A percentile compares a stretch with the other conserved stretches of the same genome.
Evolutionary conservation across 2,113 vertebrate genomes (phyloP).

Genomic region (Diglossa brunneiventris): DNA sequence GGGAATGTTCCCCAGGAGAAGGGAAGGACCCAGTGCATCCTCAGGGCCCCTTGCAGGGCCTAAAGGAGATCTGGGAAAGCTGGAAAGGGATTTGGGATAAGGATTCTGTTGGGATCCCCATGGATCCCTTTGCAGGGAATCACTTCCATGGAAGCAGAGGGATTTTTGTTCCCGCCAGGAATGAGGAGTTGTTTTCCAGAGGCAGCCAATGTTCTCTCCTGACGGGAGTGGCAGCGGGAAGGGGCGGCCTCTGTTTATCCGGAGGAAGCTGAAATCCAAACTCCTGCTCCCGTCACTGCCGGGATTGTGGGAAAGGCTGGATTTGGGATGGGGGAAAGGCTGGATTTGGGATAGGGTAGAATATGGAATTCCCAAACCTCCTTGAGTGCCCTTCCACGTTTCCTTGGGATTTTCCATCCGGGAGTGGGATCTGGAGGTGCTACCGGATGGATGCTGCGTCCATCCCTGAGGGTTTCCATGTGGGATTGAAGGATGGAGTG

Average conservation of each 20-base stretch:
- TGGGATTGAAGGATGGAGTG: not conserved
- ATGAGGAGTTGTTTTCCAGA: not conserved
- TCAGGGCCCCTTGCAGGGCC: not conserved
- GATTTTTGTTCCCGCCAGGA: accelerated
- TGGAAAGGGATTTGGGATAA: not conserved
- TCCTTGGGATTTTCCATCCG: not conserved
- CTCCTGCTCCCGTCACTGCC: not conserved
- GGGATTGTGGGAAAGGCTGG: not conserved
- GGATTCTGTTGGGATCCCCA: accelerated
- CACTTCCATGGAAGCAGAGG: accelerated
- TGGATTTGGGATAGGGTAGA: not conserved
- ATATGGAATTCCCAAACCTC: not conserved
- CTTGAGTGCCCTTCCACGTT: accelerated
- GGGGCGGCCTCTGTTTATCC: not conserved
- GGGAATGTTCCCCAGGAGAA: not conserved
- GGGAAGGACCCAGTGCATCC: not conserved
- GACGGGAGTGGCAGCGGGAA: not conserved
- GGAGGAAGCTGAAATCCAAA: not conserved
- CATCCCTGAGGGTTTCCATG: not conserved
- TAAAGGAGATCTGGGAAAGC: not conserved
- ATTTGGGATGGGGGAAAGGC: not conserved
- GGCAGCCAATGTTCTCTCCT: not conserved
- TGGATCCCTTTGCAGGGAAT: not conserved
- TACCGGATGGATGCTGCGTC: not conserved
- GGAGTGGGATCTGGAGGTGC: not conserved